These are phyloP conservation scores for Melierax canorus DNA, from an alignment of 2,113 vertebrate species.

Conservation along the genomic window DNA sequence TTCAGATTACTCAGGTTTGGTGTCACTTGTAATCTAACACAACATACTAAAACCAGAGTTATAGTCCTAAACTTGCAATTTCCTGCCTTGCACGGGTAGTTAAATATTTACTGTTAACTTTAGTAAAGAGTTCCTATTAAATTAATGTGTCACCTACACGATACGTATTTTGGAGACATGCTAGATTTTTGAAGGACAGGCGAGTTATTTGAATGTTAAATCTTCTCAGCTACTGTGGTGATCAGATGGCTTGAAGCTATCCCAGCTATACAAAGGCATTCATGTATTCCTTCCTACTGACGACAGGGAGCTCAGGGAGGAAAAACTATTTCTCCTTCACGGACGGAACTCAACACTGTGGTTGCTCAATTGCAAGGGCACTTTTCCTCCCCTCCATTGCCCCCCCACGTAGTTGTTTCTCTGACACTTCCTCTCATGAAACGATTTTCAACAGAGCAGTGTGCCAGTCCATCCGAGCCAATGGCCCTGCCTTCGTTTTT, in stretches of 20 bases:
- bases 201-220: rapidly evolving
- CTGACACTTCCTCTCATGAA: neutral
- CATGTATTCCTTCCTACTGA: neutral
- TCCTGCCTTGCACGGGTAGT: neutral
- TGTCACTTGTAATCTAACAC: neutral
- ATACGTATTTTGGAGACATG: neutral
- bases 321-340: neutral
- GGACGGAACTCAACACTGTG: neutral
- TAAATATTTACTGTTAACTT: neutral
- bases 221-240: neutral
- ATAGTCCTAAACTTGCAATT: neutral
- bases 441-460: neutral
- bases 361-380: neutral
- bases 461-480: neutral
- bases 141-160: neutral
- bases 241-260: neutral
- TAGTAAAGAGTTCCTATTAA: neutral
- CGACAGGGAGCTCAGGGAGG: neutral
- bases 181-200: neutral
- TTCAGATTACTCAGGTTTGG: neutral
- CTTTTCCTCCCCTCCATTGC: neutral
- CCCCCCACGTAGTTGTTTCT: neutral
- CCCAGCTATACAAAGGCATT: neutral
- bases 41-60: neutral
- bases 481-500: neutral